Base-by-base conservation (phyloP, 2,888 invertebrate genomes). In the Caenorhabditis sulstoni region DNA sequence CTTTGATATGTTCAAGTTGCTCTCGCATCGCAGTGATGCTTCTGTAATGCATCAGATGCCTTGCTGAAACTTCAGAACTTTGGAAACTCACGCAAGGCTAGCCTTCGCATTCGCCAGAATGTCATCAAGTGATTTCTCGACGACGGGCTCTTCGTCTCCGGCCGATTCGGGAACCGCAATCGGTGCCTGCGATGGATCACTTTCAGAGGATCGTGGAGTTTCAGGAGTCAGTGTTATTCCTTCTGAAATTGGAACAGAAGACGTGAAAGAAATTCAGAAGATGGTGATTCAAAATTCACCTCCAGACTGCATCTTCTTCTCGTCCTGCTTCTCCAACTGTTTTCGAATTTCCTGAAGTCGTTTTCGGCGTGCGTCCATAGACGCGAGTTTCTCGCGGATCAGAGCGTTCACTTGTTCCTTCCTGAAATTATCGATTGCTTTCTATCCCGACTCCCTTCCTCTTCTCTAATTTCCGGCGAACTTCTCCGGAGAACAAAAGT, bases 351-450 rank as follows among this genome's bases (percentile, higher is more conserved):
- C 73, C 44, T 78, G 67, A 74, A 87, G 81, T 50, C 87, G 75
- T 57, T 87, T 80, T 55, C 82, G 83, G 22, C 87, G 53, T 22
- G 85, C 85, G 49, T 84, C 85, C 78, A 87, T 82, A 49, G 86
- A 84, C 41, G 85, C 84, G 64, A 87, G 79, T 8, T 84, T 83
- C 76, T 87, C 85, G 39, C 86, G 82, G 53, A 87, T 87, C 71
- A 77, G 57, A 29, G 74, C 49, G 65, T 81, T 83, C 12, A 86
- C 78, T 66, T 83, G 77, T 45, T 86, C 86, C 66, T 83, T 81
- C 57, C 86, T 86, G 71, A 74, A 65, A 44, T 52, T 22, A 64
- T 1, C 39, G 45, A 35, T 18, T 29, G 52, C 16, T 49, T 14
- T 52, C 61, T 41, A 23, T 61, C 55, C 47, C 64, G 37, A 8